These are phyloP conservation scores for Andrena praecox DNA, from an alignment of 2,888 invertebrate genomes.

Conservation along the genomic window DNA sequence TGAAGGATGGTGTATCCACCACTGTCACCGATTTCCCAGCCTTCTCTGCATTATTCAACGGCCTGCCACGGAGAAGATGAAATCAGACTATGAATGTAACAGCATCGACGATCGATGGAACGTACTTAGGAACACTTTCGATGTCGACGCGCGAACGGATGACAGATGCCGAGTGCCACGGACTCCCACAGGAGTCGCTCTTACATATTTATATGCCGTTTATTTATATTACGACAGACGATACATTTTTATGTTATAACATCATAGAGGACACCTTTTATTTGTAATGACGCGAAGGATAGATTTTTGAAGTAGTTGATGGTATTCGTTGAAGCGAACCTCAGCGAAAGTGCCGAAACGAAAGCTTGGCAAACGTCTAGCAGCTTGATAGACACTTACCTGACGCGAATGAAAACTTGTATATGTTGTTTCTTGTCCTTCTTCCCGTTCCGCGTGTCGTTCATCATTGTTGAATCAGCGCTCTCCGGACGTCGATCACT, in stretches of 20 bases:
- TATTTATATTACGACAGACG: too few relatives aligned
- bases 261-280: too few relatives aligned
- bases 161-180: too few relatives aligned
- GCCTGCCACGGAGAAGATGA: constrained; percentile 86
- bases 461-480: constrained; percentile 66
- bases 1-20: constrained; percentile 89
- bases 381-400: constrained; percentile 86
- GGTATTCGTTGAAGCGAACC: too few relatives aligned
- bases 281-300: too few relatives aligned
- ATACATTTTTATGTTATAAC: too few relatives aligned
- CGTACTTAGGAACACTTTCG: neutral
- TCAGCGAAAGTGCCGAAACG: neutral
- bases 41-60: constrained; percentile 91
- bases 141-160: too few relatives aligned
- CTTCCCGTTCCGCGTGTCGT: constrained; percentile 71
- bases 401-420: constrained; percentile 94
- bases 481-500: neutral
- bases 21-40: constrained; percentile 89
- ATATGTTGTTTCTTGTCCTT: constrained; percentile 92
- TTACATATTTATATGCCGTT: too few relatives aligned
- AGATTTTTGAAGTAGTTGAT: too few relatives aligned
- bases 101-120: neutral
- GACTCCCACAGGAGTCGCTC: too few relatives aligned
- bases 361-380: neutral
- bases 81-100: neutral